These are phyloP conservation scores for Scaptomyza pallida DNA, from an alignment of 1,140 invertebrate species.

Conservation along the genomic window DNA sequence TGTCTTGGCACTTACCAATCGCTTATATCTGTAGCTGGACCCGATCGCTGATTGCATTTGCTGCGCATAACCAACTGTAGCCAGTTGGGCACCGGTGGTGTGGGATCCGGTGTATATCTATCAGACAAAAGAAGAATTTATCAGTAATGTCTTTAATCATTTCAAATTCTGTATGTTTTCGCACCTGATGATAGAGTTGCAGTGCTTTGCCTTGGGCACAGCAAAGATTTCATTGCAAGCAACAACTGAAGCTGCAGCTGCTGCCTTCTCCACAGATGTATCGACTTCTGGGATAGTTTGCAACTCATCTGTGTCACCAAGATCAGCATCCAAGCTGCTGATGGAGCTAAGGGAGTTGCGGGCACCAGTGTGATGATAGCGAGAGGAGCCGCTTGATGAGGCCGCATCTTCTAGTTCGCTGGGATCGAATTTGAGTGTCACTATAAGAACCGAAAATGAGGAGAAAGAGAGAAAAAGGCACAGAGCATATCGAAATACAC, in stretches of 20 bases:
- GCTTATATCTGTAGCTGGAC: slow-evolving; percentile 41
- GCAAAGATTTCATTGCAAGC: slow-evolving; percentile 65
- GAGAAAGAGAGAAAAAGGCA: slow-evolving; percentile 76
- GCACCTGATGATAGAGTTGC: slow-evolving; percentile 79
- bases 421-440: slow-evolving; percentile 77
- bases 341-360: slow-evolving; percentile 68
- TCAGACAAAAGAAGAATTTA: not conserved
- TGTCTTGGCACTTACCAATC: slow-evolving; percentile 67
- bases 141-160: not conserved
- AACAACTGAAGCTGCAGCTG: slow-evolving; percentile 17
- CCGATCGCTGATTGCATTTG: slow-evolving; percentile 70
- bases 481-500: slow-evolving; percentile 81
- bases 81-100: slow-evolving; percentile 80
- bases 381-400: slow-evolving; percentile 28
- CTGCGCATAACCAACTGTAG: slow-evolving; percentile 83
- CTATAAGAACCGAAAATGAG: slow-evolving; percentile 72
- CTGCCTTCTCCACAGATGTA: slow-evolving; percentile 62
- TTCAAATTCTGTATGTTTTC: not conserved
- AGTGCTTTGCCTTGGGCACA: slow-evolving; percentile 66
- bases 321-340: slow-evolving; percentile 70
- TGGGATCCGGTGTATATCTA: slow-evolving; percentile 78
- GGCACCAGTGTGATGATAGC: slow-evolving; percentile 36
- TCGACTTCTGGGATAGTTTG: slow-evolving; percentile 69
- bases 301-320: slow-evolving; percentile 58
- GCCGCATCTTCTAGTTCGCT: slow-evolving; percentile 61